A percentile compares a stretch with the other conserved stretches of the same genome.
Conservation (phyloP, 1,140 invertebrate species). For the Palaemon carinicauda region DNA sequence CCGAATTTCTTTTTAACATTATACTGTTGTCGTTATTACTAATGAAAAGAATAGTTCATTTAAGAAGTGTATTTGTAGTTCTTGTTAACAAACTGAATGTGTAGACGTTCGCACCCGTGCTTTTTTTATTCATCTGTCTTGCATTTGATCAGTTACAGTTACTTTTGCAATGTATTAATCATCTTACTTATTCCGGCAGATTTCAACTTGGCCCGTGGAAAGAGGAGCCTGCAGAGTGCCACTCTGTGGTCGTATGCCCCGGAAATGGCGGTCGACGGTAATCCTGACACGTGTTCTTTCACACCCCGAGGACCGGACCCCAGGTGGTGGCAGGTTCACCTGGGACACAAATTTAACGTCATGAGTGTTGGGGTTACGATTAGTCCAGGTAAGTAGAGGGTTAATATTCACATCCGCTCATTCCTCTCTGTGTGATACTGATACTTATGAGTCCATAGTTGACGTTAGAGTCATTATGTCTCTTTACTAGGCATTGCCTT, state of each 20-base stretch:
- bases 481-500: no score
- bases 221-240: slow-evolving; percentile 61
- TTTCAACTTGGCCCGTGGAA: slow-evolving; percentile 60
- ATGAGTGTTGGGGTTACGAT: slow-evolving; percentile 63
- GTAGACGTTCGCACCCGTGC: neutral
- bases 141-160: neutral
- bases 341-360: slow-evolving; percentile 61
- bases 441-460: no score
- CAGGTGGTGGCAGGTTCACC: slow-evolving; percentile 64
- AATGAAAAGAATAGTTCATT: no score
- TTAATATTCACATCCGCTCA: no score
- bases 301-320: slow-evolving; percentile 61
- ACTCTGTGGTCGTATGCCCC: slow-evolving; percentile 63
- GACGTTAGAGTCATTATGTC: no score
- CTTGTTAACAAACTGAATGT: neutral
- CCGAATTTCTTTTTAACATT: no score
- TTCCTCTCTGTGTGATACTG: no score
- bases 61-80: neutral
- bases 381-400: slow-evolving; percentile 60
- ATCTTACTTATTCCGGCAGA: slow-evolving; percentile 17
- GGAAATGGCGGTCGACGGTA: slow-evolving; percentile 62
- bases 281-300: slow-evolving; percentile 63
- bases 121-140: neutral
- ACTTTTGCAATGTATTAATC: neutral
- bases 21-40: no score